phyloP scores from a whole-genome alignment of 2,888 invertebrate genomes.

The Cylindroiulus punctatus region DNA sequence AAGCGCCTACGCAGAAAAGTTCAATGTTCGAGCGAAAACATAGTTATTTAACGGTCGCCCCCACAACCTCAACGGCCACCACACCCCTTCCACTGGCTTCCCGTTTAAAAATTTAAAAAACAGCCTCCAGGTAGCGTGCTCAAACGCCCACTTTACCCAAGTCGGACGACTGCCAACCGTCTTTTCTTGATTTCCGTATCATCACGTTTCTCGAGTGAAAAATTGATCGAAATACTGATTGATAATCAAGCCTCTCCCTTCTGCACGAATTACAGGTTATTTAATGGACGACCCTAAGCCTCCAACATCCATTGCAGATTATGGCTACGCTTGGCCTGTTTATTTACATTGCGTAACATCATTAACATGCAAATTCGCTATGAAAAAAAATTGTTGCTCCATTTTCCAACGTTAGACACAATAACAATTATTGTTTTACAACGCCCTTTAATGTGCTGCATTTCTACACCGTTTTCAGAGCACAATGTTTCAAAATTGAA shows the following conservation, averaged over 20 bases:
- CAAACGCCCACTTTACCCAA: not conserved
- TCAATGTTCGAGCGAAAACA: slow-evolving; percentile 21
- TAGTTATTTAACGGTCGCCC: slow-evolving; percentile 32
- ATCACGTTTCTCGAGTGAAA: not conserved
- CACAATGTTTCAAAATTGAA: too few relatives aligned
- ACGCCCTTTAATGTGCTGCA: too few relatives aligned
- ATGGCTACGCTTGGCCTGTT: too few relatives aligned
- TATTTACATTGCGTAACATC: too few relatives aligned
- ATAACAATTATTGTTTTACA: too few relatives aligned
- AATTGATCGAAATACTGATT: not conserved
- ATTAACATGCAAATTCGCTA: too few relatives aligned
- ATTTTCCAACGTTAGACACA: too few relatives aligned
- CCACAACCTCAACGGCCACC: slow-evolving; percentile 32
- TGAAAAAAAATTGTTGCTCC: too few relatives aligned
- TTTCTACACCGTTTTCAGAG: too few relatives aligned
- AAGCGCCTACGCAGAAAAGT: slow-evolving; percentile 23
- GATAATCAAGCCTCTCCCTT: not conserved
- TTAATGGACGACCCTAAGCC: not conserved
- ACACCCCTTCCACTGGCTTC: slow-evolving; percentile 5
- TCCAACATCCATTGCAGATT: too few relatives aligned
- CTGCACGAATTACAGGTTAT: not conserved
- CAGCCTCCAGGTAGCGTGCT: slow-evolving; percentile 6
- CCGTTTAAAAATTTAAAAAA: not conserved
- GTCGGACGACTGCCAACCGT: slow-evolving; percentile 10
- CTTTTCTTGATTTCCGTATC: slow-evolving; percentile 14